Evolutionary conservation across 2,113 vertebrate species (phyloP).

Genomic region (Hemibagrus wyckioides): DNA sequence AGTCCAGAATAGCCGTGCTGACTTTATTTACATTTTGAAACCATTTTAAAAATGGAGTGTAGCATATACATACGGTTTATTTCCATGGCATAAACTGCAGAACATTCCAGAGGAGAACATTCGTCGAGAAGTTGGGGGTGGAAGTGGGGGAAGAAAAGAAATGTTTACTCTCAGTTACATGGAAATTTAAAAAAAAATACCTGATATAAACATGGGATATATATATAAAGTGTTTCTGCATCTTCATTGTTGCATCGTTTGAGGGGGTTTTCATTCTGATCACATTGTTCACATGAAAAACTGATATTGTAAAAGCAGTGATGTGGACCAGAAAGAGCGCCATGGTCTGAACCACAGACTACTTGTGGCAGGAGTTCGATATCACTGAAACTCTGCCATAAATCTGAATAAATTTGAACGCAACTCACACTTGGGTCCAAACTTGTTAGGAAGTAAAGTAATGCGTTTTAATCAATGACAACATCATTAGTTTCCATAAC

Average conservation of each 20-base stretch:
- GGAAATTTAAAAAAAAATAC: slow-evolving; percentile 60
- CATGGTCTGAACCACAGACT: too few relatives aligned
- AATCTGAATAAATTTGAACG: too few relatives aligned
- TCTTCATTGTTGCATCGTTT: not conserved
- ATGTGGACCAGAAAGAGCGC: too few relatives aligned
- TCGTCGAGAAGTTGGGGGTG: slow-evolving; percentile 38
- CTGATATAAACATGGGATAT: not conserved
- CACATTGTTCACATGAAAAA: too few relatives aligned
- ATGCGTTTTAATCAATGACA: too few relatives aligned
- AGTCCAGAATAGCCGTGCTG: not conserved
- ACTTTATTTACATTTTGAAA: not conserved
- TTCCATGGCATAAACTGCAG: slow-evolving; percentile 97
- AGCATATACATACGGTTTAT: slow-evolving; percentile 92
- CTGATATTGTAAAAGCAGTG: too few relatives aligned
- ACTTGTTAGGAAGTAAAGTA: too few relatives aligned
- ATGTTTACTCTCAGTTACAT: not conserved
- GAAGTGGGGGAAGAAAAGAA: slow-evolving; percentile 28
- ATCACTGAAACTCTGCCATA: too few relatives aligned
- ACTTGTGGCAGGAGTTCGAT: too few relatives aligned
- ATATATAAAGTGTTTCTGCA: too few relatives aligned
- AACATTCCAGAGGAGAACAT: slow-evolving; percentile 64
- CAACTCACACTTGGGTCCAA: too few relatives aligned
- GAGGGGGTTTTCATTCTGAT: not conserved
- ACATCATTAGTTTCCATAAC: too few relatives aligned
- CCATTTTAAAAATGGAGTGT: slow-evolving; percentile 23